Evolutionary conservation across 2,888 invertebrate genomes (phyloP), one percentile per base, ranked within the genome.

Genomic region (Meteorus cinctellus): DNA sequence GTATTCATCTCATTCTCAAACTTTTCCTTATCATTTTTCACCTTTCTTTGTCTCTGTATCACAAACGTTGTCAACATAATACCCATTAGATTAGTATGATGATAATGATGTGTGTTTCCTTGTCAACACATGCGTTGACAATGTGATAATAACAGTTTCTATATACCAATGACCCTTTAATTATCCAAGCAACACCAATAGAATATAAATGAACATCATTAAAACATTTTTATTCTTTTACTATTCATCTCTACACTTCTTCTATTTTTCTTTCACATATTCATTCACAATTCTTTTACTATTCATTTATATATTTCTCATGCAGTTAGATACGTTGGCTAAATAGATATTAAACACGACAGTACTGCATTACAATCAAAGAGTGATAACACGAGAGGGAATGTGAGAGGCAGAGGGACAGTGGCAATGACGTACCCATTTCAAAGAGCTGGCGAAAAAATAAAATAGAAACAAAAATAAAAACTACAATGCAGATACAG

Each of bases 41-140:
- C 19, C 60, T 27, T 34, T 55, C 60, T 24, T 41, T 59, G 16
- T 27, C 59, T 41, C 41, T 71, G 19, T 60, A 71, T 48, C 45
- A 34, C n/a, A 45, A 63, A n/a, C 48, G 63, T 62, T 63, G 62
- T 63, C 62, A 59, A 60, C 71, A 72, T 72, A 41, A 29, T 29
- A 63, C 24, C 19, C 45, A 12, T n/a, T 63, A 16, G n/a, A 72
- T 62, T 63, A n/a, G n/a, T 27, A 36, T 29, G 19, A 71, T 62
- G 24, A 72, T 72, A 63, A 72, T 72, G 48, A 48, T 63, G 31
- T 72, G 45, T 65, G 60, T 60, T 60, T 31, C 27, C 14, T 29
- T 19, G 27, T 60, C 41, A 19, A 51, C 59, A 62, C 41, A 72
- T 5, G 24, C 51, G 24, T 65, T 65, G 4, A 51, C 29, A 63